Percentiles rank a stretch among this genome's conserved stretches.
Evolutionary conservation across 1,140 invertebrate species (phyloP).

Genomic region (Rhagoletis pomonella): DNA sequence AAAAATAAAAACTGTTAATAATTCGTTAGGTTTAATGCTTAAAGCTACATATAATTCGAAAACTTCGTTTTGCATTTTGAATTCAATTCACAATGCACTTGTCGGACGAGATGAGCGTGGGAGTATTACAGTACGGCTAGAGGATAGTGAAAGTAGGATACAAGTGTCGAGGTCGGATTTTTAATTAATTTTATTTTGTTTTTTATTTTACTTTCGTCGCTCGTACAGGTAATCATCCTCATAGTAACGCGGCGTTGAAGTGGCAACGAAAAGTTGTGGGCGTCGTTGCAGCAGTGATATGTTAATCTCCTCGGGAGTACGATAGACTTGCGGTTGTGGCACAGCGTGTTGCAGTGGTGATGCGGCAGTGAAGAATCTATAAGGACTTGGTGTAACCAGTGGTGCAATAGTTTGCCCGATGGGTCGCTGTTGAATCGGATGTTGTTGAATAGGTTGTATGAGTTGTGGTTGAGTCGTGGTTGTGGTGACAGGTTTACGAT

Average conservation of each 20-base stretch:
- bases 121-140: not conserved
- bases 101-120: conserved; percentile 4
- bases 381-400: conserved; percentile 71
- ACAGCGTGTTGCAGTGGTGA: conserved; percentile 68
- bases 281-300: conserved; percentile 86
- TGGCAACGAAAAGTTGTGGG: conserved; percentile 75
- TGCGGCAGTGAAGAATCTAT: conserved; percentile 70
- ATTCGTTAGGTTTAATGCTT: conserved; percentile 45
- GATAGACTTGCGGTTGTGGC: conserved; percentile 79
- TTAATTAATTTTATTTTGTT: not conserved
- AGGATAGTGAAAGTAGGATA: not conserved
- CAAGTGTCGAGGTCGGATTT: not conserved
- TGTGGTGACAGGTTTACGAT: conserved; percentile 67
- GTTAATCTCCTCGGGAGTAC: conserved; percentile 89
- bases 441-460: conserved; percentile 63
- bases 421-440: conserved; percentile 68
- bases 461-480: conserved; percentile 67
- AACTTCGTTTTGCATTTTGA: not conserved
- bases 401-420: conserved; percentile 66
- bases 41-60: conserved; percentile 2
- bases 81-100: conserved; percentile 32
- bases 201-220: conserved; percentile 66
- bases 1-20: conserved; percentile 18
- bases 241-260: conserved; percentile 71
- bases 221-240: conserved; percentile 74